Evolutionary conservation across 2,113 vertebrate genomes (phyloP).

Genomic region (Campylomormyrus numenius): DNA sequence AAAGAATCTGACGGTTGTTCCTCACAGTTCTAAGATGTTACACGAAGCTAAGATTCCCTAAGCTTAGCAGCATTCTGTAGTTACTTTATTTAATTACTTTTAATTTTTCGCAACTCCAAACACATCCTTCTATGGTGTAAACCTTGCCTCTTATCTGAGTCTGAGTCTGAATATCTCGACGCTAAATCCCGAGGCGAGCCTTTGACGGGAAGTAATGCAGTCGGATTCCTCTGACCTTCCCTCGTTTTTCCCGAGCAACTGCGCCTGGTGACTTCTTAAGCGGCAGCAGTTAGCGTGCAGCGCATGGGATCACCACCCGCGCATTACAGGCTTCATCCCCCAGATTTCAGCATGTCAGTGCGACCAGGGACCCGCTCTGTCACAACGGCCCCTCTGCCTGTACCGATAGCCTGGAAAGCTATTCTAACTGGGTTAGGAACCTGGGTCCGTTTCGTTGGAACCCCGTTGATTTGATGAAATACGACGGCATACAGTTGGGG

Average conservation of each 20-base stretch:
- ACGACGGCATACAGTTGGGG: not conserved
- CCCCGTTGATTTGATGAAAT: not conserved
- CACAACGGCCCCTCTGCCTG: not conserved
- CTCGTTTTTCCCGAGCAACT: not conserved
- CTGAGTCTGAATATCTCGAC: not conserved
- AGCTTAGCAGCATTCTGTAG: not conserved
- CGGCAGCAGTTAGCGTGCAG: not conserved
- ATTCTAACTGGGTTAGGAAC: not conserved
- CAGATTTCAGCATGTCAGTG: not conserved
- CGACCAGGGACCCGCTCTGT: not conserved
- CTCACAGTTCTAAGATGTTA: not conserved
- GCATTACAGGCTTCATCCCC: not conserved
- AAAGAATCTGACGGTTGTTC: not conserved
- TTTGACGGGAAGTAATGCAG: not conserved
- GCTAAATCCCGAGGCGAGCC: not conserved
- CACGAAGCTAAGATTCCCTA: not conserved
- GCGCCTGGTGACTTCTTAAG: not conserved
- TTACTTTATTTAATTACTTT: not conserved
- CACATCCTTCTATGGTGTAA: not conserved
- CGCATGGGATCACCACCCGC: not conserved
- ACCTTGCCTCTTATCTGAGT: not conserved
- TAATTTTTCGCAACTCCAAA: not conserved
- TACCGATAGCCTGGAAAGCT: not conserved
- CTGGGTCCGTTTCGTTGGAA: not conserved
- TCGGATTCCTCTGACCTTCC: not conserved